These are phyloP conservation scores for Amblyjoppa fuscipennis DNA, from an alignment of 2,888 invertebrate genomes.

Conservation along the genomic window DNA sequence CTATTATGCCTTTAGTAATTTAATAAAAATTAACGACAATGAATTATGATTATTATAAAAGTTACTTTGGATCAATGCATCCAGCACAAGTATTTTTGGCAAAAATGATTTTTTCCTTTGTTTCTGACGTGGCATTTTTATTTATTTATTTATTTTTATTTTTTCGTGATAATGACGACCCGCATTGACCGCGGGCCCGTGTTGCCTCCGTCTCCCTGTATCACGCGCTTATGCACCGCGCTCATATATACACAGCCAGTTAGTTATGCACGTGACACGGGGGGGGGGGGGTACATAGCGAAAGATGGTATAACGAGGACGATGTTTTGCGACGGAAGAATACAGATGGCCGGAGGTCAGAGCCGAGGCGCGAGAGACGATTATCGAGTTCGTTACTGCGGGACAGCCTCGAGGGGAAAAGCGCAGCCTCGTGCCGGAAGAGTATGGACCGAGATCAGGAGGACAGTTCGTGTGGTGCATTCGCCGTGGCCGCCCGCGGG, in stretches of 20 bases:
- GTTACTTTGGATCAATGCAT: no score
- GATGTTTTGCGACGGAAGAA: constrained; percentile 76
- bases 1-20: no score
- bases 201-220: no score
- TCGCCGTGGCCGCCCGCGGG: constrained; percentile 55
- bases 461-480: constrained; percentile 53
- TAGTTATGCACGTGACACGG: constrained; percentile 2
- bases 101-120: no score
- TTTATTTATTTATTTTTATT: no score
- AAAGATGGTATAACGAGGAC: constrained; percentile 73
- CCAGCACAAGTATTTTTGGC: no score
- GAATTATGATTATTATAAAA: no score
- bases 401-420: constrained; percentile 63
- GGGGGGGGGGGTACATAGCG: constrained; percentile 31
- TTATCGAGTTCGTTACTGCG: constrained; percentile 77
- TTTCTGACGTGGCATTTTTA: no score
- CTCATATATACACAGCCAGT: background rate
- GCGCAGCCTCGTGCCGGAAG: constrained; percentile 75
- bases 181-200: no score
- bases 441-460: constrained; percentile 66
- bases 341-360: constrained; percentile 77
- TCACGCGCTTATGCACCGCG: no score
- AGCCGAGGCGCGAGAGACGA: constrained; percentile 76
- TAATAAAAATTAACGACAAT: no score
- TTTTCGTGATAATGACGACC: no score